phyloP scores from a whole-genome alignment of 2,113 vertebrate genomes.

The Rhabdomys dilectus region DNA sequence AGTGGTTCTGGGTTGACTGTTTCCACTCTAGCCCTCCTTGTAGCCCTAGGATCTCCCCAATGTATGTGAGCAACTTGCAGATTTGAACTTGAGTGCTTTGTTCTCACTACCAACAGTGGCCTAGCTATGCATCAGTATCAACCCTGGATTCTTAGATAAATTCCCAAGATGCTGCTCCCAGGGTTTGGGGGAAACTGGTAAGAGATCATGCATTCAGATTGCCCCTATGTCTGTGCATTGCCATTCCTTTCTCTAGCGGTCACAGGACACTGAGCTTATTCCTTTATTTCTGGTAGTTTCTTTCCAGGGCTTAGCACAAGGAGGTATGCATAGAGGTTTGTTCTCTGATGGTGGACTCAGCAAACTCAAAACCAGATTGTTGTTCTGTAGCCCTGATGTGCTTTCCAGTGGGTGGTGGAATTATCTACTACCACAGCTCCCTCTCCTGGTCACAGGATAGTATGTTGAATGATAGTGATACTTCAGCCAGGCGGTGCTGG shows the following conservation, averaged over 20 bases:
- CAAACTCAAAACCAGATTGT: neutral
- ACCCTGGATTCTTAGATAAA: neutral
- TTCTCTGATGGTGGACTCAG: neutral
- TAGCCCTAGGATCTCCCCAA: neutral
- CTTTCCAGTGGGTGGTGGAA: fast-evolving
- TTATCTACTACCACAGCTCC: neutral
- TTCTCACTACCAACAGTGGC: neutral
- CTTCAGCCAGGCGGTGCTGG: no score
- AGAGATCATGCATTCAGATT: neutral
- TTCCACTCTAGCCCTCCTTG: neutral
- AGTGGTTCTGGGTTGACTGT: neutral
- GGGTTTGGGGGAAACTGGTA: neutral
- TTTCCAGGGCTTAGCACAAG: neutral
- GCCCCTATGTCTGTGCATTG: neutral
- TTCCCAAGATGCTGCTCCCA: neutral
- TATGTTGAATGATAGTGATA: neutral
- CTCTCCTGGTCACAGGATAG: no score
- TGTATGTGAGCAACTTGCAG: neutral
- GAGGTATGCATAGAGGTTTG: neutral
- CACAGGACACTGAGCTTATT: neutral
- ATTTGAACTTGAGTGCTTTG: neutral
- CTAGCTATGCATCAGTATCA: neutral
- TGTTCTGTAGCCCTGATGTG: neutral
- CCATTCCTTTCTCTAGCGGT: no score
- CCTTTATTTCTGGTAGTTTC: neutral